These are phyloP conservation scores for Scomber colias DNA, from an alignment of 2,113 vertebrate species.

Conservation along the genomic window DNA sequence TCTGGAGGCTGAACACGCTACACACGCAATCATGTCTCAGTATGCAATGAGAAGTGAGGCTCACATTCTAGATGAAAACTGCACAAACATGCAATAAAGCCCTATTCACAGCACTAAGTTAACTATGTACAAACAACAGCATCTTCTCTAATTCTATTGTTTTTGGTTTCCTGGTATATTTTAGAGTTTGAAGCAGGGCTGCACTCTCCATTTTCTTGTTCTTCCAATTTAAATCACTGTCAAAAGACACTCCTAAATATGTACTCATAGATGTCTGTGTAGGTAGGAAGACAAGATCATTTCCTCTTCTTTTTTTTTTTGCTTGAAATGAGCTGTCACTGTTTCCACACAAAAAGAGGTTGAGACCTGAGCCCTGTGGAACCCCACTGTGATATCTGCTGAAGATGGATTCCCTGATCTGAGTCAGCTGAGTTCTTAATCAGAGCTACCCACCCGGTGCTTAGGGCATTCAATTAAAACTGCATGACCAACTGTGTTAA, in stretches of 20 bases:
- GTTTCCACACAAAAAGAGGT: not conserved
- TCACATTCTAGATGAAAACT: slow-evolving; percentile 26
- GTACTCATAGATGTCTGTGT: not conserved
- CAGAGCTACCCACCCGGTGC: slow-evolving; percentile 5
- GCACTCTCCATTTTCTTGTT: not conserved
- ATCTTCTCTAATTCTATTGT: not conserved
- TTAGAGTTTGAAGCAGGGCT: not conserved
- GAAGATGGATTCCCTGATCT: slow-evolving; percentile 5
- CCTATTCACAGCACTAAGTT: not conserved
- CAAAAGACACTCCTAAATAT: not conserved
- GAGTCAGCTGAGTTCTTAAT: slow-evolving; percentile 1
- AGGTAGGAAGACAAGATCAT: too few relatives aligned
- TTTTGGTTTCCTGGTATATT: not conserved
- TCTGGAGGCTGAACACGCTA: slow-evolving; percentile 54
- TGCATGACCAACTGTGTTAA: slow-evolving; percentile 24
- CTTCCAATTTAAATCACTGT: not conserved
- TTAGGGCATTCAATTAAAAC: slow-evolving; percentile 43
- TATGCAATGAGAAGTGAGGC: slow-evolving; percentile 32
- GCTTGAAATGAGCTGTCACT: too few relatives aligned
- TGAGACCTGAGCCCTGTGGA: slow-evolving; percentile 12
- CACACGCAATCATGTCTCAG: slow-evolving; percentile 50
- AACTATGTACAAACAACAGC: not conserved
- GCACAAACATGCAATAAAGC: slow-evolving; percentile 1
- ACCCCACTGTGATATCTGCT: not conserved
- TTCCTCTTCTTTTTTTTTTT: too few relatives aligned